A percentile compares a stretch with the other conserved stretches of the same genome.
Evolutionary conservation across 1,140 invertebrate genomes (phyloP).

Genomic region (Drosophila bifasciata): DNA sequence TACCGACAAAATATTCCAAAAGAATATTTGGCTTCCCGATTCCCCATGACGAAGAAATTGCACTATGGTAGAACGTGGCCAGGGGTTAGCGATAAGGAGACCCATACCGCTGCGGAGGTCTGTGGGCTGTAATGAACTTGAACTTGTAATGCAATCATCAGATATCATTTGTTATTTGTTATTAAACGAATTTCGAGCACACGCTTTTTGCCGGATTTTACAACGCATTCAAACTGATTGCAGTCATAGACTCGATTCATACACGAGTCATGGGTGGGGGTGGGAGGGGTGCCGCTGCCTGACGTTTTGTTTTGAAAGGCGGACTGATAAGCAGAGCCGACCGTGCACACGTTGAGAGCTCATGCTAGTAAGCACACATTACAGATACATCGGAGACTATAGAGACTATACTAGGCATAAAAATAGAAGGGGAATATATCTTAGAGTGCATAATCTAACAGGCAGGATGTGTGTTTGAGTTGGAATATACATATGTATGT

Average conservation of each 20-base stretch:
- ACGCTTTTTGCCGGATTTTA: conserved; percentile 52
- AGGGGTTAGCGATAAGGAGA: conserved; percentile 31
- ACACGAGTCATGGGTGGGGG: not conserved
- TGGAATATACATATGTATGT: not conserved
- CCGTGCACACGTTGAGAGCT: conserved; percentile 51
- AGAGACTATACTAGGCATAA: not conserved
- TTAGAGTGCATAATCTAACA: conserved; percentile 23
- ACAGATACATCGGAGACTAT: not conserved
- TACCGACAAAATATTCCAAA: conserved; percentile 30
- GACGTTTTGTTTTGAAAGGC: conserved; percentile 57
- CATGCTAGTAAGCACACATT: conserved; percentile 39
- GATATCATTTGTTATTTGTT: conserved; percentile 39
- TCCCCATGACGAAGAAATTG: conserved; percentile 10
- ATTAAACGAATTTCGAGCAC: conserved; percentile 41
- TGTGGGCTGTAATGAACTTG: conserved; percentile 41
- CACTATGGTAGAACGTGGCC: conserved; percentile 55
- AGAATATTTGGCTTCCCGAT: conserved; percentile 11
- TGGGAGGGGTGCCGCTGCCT: no score
- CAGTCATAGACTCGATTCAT: conserved; percentile 28
- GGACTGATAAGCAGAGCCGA: conserved; percentile 16
- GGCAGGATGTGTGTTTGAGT: conserved; percentile 36
- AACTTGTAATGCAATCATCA: conserved; percentile 51
- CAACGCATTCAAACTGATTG: conserved; percentile 41
- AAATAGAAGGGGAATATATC: conserved; percentile 14
- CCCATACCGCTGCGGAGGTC: conserved; percentile 16